Evolutionary conservation across 2,888 invertebrate species (phyloP).

Genomic region (Ariolimax columbianus): DNA sequence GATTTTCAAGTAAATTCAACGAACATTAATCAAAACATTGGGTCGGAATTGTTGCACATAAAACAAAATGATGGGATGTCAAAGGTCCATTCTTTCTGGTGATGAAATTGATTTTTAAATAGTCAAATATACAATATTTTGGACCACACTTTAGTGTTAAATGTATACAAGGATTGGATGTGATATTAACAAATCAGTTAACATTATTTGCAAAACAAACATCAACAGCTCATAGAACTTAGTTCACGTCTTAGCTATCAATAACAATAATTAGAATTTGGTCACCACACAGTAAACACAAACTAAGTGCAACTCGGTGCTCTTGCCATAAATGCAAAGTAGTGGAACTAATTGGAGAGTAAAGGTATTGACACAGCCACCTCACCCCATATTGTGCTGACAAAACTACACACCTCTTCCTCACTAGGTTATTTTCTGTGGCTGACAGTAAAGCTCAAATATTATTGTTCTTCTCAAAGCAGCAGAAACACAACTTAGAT

Average conservation of each 20-base stretch:
- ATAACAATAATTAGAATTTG: neutral
- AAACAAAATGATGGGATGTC: too few relatives aligned
- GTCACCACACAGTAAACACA: neutral
- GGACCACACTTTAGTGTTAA: neutral
- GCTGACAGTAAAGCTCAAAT: too few relatives aligned
- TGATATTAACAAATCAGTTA: neutral
- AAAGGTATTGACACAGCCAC: too few relatives aligned
- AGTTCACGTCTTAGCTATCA: neutral
- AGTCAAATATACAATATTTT: neutral
- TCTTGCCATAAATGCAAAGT: neutral
- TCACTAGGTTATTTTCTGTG: neutral
- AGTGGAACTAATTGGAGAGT: neutral
- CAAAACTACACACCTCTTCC: neutral
- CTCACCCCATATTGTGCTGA: neutral
- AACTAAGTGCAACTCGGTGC: neutral
- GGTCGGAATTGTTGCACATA: neutral
- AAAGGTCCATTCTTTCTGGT: neutral
- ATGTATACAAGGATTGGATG: neutral
- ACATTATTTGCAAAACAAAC: neutral
- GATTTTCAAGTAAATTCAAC: neutral
- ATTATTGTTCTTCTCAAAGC: too few relatives aligned
- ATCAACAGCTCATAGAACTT: neutral
- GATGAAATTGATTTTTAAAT: neutral
- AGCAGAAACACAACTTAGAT: too few relatives aligned
- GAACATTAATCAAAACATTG: neutral